Conservation (phyloP, 2,797 vertebrate genomes). For the Clarias fuscus region DNA sequence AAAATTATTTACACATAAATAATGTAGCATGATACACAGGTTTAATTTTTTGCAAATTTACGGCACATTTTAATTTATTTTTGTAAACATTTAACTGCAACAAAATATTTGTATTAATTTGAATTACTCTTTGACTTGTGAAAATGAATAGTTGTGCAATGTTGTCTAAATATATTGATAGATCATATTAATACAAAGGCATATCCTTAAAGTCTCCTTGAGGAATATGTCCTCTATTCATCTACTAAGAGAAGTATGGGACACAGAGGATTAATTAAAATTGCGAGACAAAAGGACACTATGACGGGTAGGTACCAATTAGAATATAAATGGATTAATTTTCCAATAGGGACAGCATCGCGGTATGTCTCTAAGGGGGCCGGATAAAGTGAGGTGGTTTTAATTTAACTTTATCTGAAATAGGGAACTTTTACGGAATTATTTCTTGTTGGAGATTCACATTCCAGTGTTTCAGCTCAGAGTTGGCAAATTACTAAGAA, state of each 20-base stretch:
- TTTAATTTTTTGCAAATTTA: not conserved
- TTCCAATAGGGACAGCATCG: constrained; percentile 41
- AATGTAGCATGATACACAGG: not conserved
- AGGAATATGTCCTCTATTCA: constrained; percentile 47
- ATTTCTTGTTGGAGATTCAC: not conserved
- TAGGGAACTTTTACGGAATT: constrained; percentile 9
- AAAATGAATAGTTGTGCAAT: constrained; percentile 15
- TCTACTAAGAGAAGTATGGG: constrained; percentile 40
- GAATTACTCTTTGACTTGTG: not conserved
- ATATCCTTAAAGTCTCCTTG: constrained; percentile 50
- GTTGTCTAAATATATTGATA: constrained; percentile 65
- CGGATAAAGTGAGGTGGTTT: constrained; percentile 18
- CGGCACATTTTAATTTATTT: not conserved
- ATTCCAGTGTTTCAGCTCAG: not conserved
- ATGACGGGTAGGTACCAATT: constrained; percentile 67
- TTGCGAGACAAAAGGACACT: constrained; percentile 62
- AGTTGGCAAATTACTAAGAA: constrained; percentile 6
- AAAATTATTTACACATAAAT: not conserved
- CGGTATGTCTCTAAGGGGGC: constrained; percentile 29
- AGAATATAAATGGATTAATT: constrained; percentile 62
- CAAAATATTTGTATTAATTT: not conserved
- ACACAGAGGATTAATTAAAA: constrained; percentile 69
- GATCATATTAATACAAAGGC: constrained; percentile 57
- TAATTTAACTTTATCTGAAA: constrained; percentile 9
- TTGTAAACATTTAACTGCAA: not conserved